Percentiles rank a stretch among this genome's conserved stretches.
Evolutionary conservation across 1,140 invertebrate genomes (phyloP).

Genomic region (Eupeodes corollae): DNA sequence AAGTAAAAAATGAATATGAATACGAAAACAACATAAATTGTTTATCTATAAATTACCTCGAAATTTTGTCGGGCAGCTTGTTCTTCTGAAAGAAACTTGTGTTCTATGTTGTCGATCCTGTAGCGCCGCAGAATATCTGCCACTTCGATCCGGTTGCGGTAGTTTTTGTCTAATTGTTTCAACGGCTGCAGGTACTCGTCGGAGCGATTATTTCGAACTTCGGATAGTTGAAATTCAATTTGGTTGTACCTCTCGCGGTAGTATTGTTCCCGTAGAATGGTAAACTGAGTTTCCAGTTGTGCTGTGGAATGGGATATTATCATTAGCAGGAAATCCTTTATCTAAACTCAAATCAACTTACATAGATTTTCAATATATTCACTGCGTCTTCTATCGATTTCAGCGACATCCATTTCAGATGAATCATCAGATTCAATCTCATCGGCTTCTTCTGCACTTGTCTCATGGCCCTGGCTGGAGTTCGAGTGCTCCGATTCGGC

Average conservation of each 20-base stretch:
- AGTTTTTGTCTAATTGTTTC: constrained; percentile 73
- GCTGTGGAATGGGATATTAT: constrained; percentile 29
- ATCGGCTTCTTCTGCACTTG: constrained; percentile 55
- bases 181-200: constrained; percentile 80
- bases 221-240: constrained; percentile 73
- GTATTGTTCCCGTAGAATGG: constrained; percentile 73
- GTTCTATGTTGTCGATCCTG: constrained; percentile 69
- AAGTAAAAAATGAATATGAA: no score
- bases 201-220: constrained; percentile 72
- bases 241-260: constrained; percentile 70
- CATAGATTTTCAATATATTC: constrained; percentile 75
- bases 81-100: constrained; percentile 80
- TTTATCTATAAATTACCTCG: constrained; percentile 46
- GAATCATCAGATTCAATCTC: constrained; percentile 68
- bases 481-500: constrained; percentile 51
- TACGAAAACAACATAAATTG: no score
- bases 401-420: constrained; percentile 85
- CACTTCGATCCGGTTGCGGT: constrained; percentile 73
- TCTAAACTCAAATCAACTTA: constrained; percentile 17
- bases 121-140: constrained; percentile 73
- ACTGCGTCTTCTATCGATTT: constrained; percentile 70
- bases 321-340: neutral
- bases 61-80: constrained; percentile 79
- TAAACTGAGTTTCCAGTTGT: constrained; percentile 82
- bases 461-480: constrained; percentile 50